Evolutionary conservation across 2,888 invertebrate species (phyloP).

Genomic region (Harpagoxenus sublaevis): DNA sequence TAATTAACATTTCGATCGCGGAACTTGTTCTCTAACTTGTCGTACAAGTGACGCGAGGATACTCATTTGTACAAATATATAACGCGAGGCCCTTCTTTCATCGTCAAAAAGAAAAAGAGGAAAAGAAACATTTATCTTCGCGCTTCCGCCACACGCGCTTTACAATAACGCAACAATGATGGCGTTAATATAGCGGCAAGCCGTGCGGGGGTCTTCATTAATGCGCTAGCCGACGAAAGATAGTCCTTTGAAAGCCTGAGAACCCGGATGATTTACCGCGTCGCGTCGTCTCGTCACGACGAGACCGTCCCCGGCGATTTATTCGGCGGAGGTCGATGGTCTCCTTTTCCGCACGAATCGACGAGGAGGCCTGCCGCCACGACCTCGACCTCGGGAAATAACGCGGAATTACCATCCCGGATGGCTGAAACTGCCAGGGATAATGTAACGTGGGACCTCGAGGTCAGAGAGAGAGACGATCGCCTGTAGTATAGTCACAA

Average conservation of each 20-base stretch:
- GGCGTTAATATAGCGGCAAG: conserved; percentile 26
- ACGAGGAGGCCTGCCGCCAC: conserved; percentile 18
- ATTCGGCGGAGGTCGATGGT: conserved; percentile 60
- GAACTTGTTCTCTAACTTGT: not conserved
- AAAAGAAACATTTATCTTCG: conserved; percentile 4
- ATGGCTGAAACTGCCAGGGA: conserved; percentile 55
- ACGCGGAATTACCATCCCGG: conserved; percentile 63
- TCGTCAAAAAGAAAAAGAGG: not conserved
- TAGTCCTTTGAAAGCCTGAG: conserved; percentile 33
- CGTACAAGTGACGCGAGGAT: not conserved
- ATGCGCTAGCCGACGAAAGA: conserved; percentile 41
- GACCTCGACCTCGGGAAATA: conserved; percentile 71
- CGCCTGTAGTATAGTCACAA: not conserved
- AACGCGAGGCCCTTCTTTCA: not conserved
- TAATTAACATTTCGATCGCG: conserved; percentile 1
- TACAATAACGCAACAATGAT: conserved; percentile 29
- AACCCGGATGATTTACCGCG: conserved; percentile 44
- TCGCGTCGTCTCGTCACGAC: conserved; percentile 46
- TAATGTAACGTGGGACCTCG: conserved; percentile 63
- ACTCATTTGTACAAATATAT: not conserved
- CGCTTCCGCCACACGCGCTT: conserved; percentile 12
- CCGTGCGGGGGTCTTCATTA: conserved; percentile 20
- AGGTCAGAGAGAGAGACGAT: conserved; percentile 52
- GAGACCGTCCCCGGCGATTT: conserved; percentile 35
- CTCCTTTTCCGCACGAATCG: conserved; percentile 64